Percentiles rank a stretch among this genome's conserved stretches.
Conservation (phyloP, 2,888 invertebrate genomes). For the Griposia aprilina region DNA sequence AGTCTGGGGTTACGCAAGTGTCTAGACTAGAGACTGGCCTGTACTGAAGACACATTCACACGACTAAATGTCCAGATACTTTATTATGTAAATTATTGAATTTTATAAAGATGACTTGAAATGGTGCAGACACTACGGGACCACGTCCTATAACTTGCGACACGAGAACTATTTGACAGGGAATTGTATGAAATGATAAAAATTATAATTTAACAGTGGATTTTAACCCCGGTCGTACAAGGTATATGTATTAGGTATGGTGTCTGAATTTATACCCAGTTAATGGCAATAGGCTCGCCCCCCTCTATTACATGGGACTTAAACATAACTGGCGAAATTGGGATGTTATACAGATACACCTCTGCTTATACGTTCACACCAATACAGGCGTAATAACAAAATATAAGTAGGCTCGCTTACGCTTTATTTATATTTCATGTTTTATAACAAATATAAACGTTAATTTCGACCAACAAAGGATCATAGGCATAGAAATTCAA, state of each 20-base stretch:
- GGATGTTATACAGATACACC: neutral
- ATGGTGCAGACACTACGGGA: neutral
- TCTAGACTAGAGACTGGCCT: slow-evolving; percentile 45
- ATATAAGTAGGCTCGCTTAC: neutral
- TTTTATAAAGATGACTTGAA: neutral
- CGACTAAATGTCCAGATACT: slow-evolving; percentile 14
- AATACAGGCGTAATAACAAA: neutral
- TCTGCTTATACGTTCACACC: neutral
- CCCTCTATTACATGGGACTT: neutral
- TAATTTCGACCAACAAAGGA: too few relatives aligned
- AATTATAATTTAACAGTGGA: neutral
- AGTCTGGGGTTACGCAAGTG: slow-evolving; percentile 56
- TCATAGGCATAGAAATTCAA: too few relatives aligned
- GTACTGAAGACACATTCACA: neutral
- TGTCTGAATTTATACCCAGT: too few relatives aligned
- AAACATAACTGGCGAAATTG: neutral
- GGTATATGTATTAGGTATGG: too few relatives aligned
- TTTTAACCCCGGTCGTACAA: too few relatives aligned
- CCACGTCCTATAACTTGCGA: neutral
- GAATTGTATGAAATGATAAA: neutral
- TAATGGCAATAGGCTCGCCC: too few relatives aligned
- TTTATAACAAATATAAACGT: neutral
- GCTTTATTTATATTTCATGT: neutral
- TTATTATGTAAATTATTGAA: neutral
- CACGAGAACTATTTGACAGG: neutral